A percentile compares a stretch with the other conserved stretches of the same genome.
Conservation (phyloP, 2,113 vertebrate species). For the human region DNA sequence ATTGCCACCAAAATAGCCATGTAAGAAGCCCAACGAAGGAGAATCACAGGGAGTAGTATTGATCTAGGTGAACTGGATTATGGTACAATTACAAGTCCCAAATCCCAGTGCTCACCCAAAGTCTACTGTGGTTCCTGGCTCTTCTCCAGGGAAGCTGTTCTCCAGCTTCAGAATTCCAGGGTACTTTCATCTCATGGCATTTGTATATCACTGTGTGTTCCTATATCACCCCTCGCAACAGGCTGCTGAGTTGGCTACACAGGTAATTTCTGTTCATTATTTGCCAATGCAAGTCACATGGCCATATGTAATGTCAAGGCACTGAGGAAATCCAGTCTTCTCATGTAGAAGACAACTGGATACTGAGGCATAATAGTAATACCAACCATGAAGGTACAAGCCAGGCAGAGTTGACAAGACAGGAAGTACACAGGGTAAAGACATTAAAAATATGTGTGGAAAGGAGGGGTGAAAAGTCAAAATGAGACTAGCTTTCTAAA, state of each 20-base stretch:
- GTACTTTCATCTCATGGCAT: not conserved
- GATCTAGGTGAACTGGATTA: not conserved
- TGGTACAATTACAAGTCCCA: not conserved
- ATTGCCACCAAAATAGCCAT: not conserved
- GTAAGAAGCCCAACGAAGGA: not conserved
- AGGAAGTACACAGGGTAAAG: not conserved
- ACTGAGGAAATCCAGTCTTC: not conserved
- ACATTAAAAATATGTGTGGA: not conserved
- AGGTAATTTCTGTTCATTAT: not conserved
- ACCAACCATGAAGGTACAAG: not conserved
- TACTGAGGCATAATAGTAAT: not conserved
- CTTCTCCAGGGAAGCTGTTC: not conserved
- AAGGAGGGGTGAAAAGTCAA: not conserved
- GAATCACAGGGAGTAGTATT: not conserved
- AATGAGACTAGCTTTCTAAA: not conserved
- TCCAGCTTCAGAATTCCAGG: not conserved
- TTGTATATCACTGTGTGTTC: not conserved
- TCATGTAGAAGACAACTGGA: not conserved
- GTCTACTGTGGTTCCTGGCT: not conserved
- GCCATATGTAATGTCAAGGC: not conserved
- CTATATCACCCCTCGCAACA: not conserved
- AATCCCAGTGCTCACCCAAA: accelerated
- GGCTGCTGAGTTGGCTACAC: not conserved
- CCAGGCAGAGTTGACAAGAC: not conserved
- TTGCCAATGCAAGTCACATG: not conserved